Base-by-base conservation (phyloP, 2,888 invertebrate species). In the Ochropacha duplaris region DNA sequence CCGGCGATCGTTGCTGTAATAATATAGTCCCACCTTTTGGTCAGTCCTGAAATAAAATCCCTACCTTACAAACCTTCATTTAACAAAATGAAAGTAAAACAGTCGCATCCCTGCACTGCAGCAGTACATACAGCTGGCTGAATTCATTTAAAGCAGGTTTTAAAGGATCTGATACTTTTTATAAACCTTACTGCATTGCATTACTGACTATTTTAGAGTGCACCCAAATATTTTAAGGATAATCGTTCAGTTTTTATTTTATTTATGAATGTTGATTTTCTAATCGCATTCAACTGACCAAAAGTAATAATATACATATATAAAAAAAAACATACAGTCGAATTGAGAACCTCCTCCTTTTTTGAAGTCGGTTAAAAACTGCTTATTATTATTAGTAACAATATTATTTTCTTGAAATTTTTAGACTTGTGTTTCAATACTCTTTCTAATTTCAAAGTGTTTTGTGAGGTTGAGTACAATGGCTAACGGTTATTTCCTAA, bases 71-170 rank as follows among this genome's bases (percentile, higher is more conserved):
- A 19, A n/a, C 31, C 12, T 31, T 28, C 31, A 51, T 31, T 51
- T 12, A 44, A 50, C 36, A 22, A 50, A 36, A 50, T 28, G 19
- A 34, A 14, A 49, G 2, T 44, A 50, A 56, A 50, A 56, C 50
- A 54, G 34, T 55, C 26, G 55, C 66, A 57, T 50, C 49, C 36
- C 59, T 57, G 65, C 64, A 69, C 49, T 65, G 71, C 70, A 67
- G 65, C 70, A 67, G 65, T 57, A 59, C 57, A 71, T 61, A 64
- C 56, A 44, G 57, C 51, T 31, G 57, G 57, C 51, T 22, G 57
- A 49, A 12, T 52, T 28, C 52, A 31, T 19, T 12, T 22, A 52
- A 31, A 34, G 19, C 52, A 4, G n/a, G 44, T 19, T 4, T 44
- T 8, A n/a, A 19, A 44, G 16, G 9, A 19, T 6, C 34, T 14